These are phyloP conservation scores for Nasalis larvatus DNA, from an alignment of 2,113 vertebrate species.

Conservation along the genomic window DNA sequence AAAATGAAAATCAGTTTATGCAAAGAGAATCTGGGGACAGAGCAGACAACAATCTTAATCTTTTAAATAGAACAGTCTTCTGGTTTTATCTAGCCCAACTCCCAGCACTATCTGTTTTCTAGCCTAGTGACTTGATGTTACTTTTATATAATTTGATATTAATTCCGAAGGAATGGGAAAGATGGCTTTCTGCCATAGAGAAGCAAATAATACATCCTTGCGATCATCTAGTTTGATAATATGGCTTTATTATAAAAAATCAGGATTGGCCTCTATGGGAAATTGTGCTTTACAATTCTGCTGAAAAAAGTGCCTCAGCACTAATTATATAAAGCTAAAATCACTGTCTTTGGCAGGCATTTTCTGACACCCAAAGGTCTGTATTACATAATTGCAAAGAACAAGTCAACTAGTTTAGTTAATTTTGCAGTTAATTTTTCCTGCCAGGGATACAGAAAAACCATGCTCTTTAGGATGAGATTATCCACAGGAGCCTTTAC, in stretches of 20 bases:
- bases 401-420: neutral
- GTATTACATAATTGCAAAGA: neutral
- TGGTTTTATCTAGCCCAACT: neutral
- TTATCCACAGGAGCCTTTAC: neutral
- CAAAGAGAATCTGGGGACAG: neutral
- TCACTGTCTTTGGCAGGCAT: neutral
- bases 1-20: neutral
- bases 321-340: neutral
- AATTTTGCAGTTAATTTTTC: conserved; percentile 6
- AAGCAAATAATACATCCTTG: neutral
- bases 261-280: neutral
- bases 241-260: conserved; percentile 11
- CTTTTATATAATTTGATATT: conserved; percentile 1
- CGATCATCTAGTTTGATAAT: neutral
- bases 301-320: neutral
- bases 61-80: neutral
- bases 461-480: neutral
- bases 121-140: neutral
- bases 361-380: neutral
- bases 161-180: neutral
- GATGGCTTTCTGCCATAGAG: neutral
- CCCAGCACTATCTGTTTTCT: neutral
- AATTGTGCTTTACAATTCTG: neutral
- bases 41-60: neutral
- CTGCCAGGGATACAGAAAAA: neutral